A percentile compares a stretch with the other conserved stretches of the same genome.
Conservation (phyloP, 1,140 invertebrate species). For the Pachyrhynchus sulphureomaculatus region DNA sequence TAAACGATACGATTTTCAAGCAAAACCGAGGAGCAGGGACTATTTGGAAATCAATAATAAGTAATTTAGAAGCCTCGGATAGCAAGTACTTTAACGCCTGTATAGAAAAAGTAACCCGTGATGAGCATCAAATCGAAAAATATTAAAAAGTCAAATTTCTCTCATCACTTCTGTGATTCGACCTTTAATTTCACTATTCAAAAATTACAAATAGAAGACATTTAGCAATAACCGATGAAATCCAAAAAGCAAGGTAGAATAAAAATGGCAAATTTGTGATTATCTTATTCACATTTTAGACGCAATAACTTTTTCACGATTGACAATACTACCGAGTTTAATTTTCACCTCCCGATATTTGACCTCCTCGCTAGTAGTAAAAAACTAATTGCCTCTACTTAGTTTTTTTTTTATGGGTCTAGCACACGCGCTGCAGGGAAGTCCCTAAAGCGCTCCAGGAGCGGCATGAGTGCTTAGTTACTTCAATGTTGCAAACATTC, state of each 20-base stretch:
- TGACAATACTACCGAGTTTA: constrained; percentile 15
- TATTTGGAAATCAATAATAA: constrained; percentile 29
- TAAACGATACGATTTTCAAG: constrained; percentile 8
- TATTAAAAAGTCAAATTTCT: constrained; percentile 29
- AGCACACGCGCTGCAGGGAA: too few relatives aligned
- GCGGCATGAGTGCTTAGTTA: too few relatives aligned
- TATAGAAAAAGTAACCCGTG: constrained; percentile 20
- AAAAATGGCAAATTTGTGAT: neutral
- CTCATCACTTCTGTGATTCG: constrained; percentile 21
- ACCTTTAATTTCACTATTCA: constrained; percentile 29
- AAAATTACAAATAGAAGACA: constrained; percentile 15
- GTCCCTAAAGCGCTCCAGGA: too few relatives aligned
- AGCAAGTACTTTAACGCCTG: constrained; percentile 24
- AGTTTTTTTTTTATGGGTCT: too few relatives aligned
- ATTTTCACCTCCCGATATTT: constrained; percentile 10
- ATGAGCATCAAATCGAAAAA: constrained; percentile 22
- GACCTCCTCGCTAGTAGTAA: constrained; percentile 3
- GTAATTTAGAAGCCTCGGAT: constrained; percentile 25
- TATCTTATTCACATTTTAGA: constrained; percentile 5
- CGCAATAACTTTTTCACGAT: constrained; percentile 9
- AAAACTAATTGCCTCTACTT: constrained; percentile 23
- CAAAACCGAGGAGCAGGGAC: constrained; percentile 18
- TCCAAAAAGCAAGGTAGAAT: constrained; percentile 4
- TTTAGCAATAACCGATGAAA: constrained; percentile 17
- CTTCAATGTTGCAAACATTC: too few relatives aligned